These are phyloP conservation scores for Gymnoscopelus braueri DNA, from an alignment of 2,797 vertebrate species.

Conservation along the genomic window DNA sequence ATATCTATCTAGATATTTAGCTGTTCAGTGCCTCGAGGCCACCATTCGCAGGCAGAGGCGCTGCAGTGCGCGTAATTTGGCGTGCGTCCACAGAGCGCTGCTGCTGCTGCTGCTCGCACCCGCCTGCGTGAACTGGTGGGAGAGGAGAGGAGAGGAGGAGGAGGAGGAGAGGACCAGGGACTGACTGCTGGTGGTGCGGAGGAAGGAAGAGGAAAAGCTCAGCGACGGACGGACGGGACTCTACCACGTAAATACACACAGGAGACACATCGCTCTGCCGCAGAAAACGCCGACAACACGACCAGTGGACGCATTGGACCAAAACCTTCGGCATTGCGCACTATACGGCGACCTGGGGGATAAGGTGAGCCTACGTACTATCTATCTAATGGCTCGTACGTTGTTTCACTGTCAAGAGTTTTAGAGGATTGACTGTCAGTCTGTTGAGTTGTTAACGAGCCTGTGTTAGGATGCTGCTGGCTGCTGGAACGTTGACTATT, in stretches of 20 bases:
- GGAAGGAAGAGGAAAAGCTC: conserved; percentile 29
- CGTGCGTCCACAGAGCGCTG: conserved; percentile 48
- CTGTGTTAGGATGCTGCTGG: conserved; percentile 33
- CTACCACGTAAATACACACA: conserved; percentile 35
- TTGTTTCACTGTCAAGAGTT: conserved; percentile 63
- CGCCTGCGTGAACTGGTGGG: conserved; percentile 59
- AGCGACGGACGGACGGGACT: conserved; percentile 50
- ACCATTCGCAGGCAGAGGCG: conserved; percentile 62
- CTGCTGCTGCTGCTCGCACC: conserved; percentile 52
- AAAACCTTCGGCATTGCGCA: conserved; percentile 29
- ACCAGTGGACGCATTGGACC: not conserved
- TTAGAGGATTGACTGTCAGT: conserved; percentile 10
- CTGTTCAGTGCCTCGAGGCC: conserved; percentile 50
- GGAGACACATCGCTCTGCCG: conserved; percentile 30
- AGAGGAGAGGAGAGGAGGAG: conserved; percentile 22
- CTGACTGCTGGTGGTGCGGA: conserved; percentile 55
- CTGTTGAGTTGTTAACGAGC: conserved; percentile 11
- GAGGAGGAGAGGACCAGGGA: conserved; percentile 56
- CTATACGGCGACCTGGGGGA: conserved; percentile 8
- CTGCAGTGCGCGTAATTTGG: conserved; percentile 64
- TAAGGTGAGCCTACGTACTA: conserved; percentile 47
- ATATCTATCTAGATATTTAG: conserved; percentile 34
- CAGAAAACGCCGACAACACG: conserved; percentile 24
- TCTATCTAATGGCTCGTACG: not conserved
- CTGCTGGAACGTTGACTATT: not conserved